Base-by-base conservation (phyloP, 2,888 invertebrate genomes). In the Byasa hedistus region DNA sequence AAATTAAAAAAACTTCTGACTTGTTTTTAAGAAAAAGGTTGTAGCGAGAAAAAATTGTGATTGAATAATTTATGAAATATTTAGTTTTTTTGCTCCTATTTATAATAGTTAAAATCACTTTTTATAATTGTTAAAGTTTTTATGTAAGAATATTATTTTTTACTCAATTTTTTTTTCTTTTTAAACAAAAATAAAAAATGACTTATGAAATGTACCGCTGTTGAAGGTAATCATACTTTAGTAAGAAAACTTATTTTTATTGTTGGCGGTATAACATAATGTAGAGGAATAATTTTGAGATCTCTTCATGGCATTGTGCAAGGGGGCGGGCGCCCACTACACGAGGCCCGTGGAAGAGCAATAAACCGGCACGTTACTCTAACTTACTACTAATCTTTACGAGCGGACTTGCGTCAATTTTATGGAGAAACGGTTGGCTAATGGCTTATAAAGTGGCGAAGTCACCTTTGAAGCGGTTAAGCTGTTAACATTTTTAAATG, bases 361-460 rank as follows among this genome's bases (percentile, higher is more conserved):
- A 69, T 70, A 68, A 72, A 73, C 66, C 64, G 59, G 69, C 66
- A 61, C 66, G 66, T 72, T 71, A 69, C 72, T 64, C 44, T 64
- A 68, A 74, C 73, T 72, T 73, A 68, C 72, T 68, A 74, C 76
- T 82, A 84, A 85, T 84, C 81, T 85, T 82, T 79, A 86, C 75
- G 77, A 76, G 73, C 69, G 76, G 77, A 80, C 79, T 82, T 81
- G 79, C 80, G 84, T 85, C 84, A 81, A 83, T 78, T 82, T 85
- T 80, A 85, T 77, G 79, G 74, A 73, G 77, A 78, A 84, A 83
- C 82, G 78, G 82, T 82, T 82, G 78, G 77, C 78, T 83, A 84
- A 86, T 82, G 78, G 80, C 72, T 71, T 74, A 77, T 81, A 79
- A 82, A 81, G 68, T 67, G 76, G 72, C 71, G 75, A 72, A 72